A percentile compares a stretch with the other conserved stretches of the same genome.
Conservation (phyloP, 2,113 vertebrate genomes). For the Tretioscincus oriximinensis region DNA sequence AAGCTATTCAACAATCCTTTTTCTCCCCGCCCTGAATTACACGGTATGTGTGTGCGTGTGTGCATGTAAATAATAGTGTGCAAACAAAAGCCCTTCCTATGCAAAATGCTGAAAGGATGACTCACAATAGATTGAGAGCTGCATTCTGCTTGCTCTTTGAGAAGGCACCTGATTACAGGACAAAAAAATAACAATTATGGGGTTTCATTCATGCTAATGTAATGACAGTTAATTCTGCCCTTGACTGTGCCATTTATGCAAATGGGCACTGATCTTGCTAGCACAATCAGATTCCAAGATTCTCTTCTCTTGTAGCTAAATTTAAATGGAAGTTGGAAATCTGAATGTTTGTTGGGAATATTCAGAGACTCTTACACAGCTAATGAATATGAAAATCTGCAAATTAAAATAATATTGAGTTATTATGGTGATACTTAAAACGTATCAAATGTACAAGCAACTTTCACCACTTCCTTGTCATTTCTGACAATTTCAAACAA, state of each 20-base stretch:
- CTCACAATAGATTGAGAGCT: conserved; percentile 34
- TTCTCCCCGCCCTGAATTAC: conserved; percentile 23
- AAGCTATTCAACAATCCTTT: conserved; percentile 23
- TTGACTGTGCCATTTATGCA: conserved; percentile 51
- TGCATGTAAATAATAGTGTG: conserved; percentile 51
- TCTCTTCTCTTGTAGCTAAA: conserved; percentile 45
- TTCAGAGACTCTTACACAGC: not conserved
- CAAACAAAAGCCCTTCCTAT: conserved; percentile 59
- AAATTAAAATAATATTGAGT: not conserved
- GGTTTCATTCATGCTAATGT: conserved; percentile 56
- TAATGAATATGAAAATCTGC: not conserved
- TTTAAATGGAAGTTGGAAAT: conserved; percentile 25
- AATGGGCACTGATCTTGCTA: conserved; percentile 58
- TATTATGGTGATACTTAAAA: not conserved
- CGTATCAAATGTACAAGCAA: not conserved
- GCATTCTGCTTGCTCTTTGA: conserved; percentile 44
- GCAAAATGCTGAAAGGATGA: conserved; percentile 55
- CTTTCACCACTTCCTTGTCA: not conserved
- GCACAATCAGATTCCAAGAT: conserved; percentile 48
- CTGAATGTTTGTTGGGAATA: not conserved
- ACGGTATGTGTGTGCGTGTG: conserved; percentile 27
- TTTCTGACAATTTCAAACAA: not conserved
- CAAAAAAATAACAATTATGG: conserved; percentile 58
- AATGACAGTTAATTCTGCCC: conserved; percentile 60
- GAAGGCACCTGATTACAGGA: conserved; percentile 55